Base-by-base conservation (phyloP, 92 coral and sea anemone genomes). In the Umimayanthus chanpuru region DNA sequence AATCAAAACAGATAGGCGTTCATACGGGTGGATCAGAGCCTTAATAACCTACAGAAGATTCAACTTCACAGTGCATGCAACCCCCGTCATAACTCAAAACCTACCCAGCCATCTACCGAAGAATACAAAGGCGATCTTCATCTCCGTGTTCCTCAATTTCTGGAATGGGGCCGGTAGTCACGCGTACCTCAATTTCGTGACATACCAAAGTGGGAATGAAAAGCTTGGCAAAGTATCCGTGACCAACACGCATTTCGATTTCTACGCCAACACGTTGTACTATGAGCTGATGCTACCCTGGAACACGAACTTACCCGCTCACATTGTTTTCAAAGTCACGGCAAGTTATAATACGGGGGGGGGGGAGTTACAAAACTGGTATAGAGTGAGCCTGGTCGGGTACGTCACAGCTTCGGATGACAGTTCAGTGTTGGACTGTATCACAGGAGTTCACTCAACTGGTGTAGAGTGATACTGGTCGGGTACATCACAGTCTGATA, bases 111-210 rank as follows among this genome's bases (percentile, higher is more conserved):
- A 56, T 28, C 80, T 89, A 0, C 94, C 96, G 9, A 39, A 67
- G n/a, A 91, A 86, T 80, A 93, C 96, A 32, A 88, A 82, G 44
- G 94, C 92, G 36, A 87, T 93, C 75, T 58, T 93, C 55, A 91
- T 93, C 56, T 93, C 96, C 12, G 92, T 93, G 73, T 91, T 85
- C 81, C 87, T 85, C 29, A 91, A 87, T 73, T 89, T 89, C 78
- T 84, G 88, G 88, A 81, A 89, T 58, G 55, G 78, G 21, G 41
- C 44, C 6, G 29, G 68, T 44, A 76, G 88, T 44, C 91, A 89
- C 71, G 91, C 91, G 9, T 89, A 89, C 74, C 88, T 89, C 50
- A 77, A 89, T 76, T 89, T 82, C 28, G 82, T 67, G 66, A 66
- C 91, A 14, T 43, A 89, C 85, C 91, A 89, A 29, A 84, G 58